Percentiles rank a stretch among this genome's conserved stretches.
These are phyloP conservation scores for Elymnias hypermnestra DNA, from an alignment of 1,140 invertebrate species.

Conservation along the genomic window DNA sequence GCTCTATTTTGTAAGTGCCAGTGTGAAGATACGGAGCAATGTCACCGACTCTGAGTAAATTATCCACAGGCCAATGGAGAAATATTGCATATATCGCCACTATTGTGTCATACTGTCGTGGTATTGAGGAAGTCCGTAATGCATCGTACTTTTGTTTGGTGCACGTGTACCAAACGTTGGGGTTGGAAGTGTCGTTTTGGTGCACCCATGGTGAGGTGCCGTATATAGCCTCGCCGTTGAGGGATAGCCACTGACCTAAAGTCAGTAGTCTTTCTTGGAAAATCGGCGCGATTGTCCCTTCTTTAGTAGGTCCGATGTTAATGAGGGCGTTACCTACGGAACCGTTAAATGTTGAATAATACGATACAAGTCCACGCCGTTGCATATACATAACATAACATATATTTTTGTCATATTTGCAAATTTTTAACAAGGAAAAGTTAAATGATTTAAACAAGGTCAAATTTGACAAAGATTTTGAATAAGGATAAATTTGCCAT, in stretches of 20 bases:
- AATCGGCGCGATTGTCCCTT: constrained; percentile 91
- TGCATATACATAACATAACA: too few relatives aligned
- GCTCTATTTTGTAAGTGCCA: constrained; percentile 41
- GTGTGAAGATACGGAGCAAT: constrained; percentile 44
- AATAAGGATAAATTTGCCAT: too few relatives aligned
- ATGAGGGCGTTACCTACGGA: constrained; percentile 91
- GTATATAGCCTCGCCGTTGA: constrained; percentile 95
- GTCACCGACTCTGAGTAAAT: constrained; percentile 72
- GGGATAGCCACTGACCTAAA: constrained; percentile 85
- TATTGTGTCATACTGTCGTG: constrained; percentile 30
- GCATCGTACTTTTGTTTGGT: constrained; percentile 48
- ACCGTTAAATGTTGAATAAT: too few relatives aligned
- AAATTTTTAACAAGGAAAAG: too few relatives aligned
- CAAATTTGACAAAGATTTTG: too few relatives aligned
- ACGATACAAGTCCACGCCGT: too few relatives aligned
- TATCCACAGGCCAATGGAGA: constrained; percentile 81
- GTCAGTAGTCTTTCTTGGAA: constrained; percentile 90
- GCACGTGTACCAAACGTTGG: constrained; percentile 86
- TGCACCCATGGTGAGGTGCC: constrained; percentile 84
- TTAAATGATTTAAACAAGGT: too few relatives aligned
- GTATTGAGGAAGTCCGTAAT: constrained; percentile 28
- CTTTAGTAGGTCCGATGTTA: constrained; percentile 94
- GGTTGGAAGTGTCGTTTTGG: constrained; percentile 89
- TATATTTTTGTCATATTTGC: too few relatives aligned
- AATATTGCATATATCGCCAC: constrained; percentile 79